Conservation (phyloP, 2,113 vertebrate genomes). For the Microcebus jonahi region DNA sequence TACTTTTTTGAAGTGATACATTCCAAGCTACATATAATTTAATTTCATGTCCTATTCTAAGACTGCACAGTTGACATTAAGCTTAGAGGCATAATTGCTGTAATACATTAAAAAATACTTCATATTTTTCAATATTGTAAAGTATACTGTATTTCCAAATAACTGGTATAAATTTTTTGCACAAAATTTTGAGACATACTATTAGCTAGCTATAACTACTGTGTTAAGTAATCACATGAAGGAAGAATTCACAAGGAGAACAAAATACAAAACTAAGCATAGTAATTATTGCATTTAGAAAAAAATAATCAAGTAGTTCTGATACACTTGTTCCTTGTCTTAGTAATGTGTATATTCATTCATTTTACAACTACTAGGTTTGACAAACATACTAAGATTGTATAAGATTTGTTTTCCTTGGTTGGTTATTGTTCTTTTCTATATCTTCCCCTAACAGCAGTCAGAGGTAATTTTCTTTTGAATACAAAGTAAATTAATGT, state of each 20-base stretch:
- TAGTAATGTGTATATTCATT: conserved; percentile 67
- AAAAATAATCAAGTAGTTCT: conserved; percentile 82
- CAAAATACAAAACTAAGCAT: conserved; percentile 81
- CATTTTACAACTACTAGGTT: conserved; percentile 55
- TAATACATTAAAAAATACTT: conserved; percentile 77
- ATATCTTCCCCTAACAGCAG: neutral
- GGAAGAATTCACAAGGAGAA: conserved; percentile 83
- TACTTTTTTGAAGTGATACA: conserved; percentile 45
- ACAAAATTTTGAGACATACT: conserved; percentile 80
- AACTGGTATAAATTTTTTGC: conserved; percentile 76
- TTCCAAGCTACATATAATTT: conserved; percentile 65
- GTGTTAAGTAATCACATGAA: conserved; percentile 73
- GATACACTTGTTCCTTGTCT: conserved; percentile 70
- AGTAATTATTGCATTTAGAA: conserved; percentile 76
- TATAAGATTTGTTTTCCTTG: conserved; percentile 21
- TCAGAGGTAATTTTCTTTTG: conserved; percentile 54
- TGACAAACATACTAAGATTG: conserved; percentile 57
- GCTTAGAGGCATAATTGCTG: conserved; percentile 69
- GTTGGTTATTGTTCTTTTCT: conserved; percentile 12
- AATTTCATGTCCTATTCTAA: conserved; percentile 74
- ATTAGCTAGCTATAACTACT: conserved; percentile 76
- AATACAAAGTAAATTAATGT: conserved; percentile 54
- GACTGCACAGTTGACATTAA: conserved; percentile 54
- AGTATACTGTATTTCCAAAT: conserved; percentile 80
- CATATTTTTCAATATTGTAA: conserved; percentile 76